A percentile compares a stretch with the other conserved stretches of the same genome.
Evolutionary conservation across 2,797 vertebrate genomes (phyloP).

Genomic region (Natrix natrix): DNA sequence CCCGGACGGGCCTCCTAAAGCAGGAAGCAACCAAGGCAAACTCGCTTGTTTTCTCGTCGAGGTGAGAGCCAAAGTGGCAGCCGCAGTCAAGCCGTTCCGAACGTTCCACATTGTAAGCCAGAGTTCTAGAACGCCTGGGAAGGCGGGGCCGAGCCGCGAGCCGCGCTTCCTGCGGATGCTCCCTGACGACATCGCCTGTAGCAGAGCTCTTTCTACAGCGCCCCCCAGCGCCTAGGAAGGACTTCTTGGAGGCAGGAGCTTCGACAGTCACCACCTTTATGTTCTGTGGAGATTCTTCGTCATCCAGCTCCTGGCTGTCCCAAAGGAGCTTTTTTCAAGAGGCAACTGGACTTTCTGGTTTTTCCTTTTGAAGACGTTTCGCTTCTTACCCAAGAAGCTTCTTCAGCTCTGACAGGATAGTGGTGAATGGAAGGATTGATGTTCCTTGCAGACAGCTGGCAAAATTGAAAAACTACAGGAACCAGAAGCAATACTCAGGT

Average conservation of each 20-base stretch:
- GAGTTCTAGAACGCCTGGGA: background rate
- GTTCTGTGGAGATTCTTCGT: no score
- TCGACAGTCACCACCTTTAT: background rate
- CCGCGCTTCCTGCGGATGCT: background rate
- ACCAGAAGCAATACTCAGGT: no score
- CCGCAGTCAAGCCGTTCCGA: fast-evolving
- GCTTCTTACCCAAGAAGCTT: no score
- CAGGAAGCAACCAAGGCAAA: background rate
- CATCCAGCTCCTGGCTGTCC: no score
- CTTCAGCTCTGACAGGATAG: no score
- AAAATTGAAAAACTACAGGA: no score
- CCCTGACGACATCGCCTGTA: no score
- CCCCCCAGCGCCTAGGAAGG: background rate
- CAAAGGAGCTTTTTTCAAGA: no score
- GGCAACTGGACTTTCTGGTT: no score
- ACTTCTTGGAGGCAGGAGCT: background rate
- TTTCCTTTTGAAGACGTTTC: no score
- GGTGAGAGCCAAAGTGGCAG: background rate
- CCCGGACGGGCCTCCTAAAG: background rate
- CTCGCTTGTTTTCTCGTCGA: background rate
- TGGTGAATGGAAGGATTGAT: no score
- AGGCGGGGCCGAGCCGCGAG: fast-evolving
- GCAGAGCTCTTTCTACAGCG: background rate
- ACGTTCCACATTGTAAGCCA: slow-evolving; percentile 9
- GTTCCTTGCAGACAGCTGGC: no score